These are phyloP conservation scores for Panorpa germanica DNA, from an alignment of 2,888 invertebrate genomes.

Conservation along the genomic window DNA sequence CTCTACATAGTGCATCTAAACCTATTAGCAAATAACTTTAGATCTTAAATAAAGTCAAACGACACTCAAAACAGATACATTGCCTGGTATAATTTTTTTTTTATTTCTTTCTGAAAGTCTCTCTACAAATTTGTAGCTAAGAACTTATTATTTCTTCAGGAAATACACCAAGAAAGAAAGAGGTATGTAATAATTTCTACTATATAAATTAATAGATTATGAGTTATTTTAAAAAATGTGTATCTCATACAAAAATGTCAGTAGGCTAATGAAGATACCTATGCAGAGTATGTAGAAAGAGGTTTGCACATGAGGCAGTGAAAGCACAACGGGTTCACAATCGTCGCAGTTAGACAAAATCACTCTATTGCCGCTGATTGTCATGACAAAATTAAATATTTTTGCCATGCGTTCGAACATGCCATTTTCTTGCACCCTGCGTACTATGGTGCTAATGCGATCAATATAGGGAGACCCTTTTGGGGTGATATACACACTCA, in stretches of 20 bases:
- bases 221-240: constrained; percentile 9
- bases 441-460: constrained; percentile 26
- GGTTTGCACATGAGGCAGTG: constrained; percentile 19
- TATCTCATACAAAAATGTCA: constrained; percentile 7
- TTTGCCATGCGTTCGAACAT: constrained; percentile 26
- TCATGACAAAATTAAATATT: constrained; percentile 12
- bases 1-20: too few relatives aligned
- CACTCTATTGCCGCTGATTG: not conserved
- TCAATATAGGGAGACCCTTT: constrained; percentile 36
- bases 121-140: too few relatives aligned
- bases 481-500: constrained; percentile 32
- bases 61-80: too few relatives aligned
- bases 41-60: too few relatives aligned
- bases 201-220: not conserved
- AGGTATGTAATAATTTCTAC: too few relatives aligned
- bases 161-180: too few relatives aligned
- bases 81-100: too few relatives aligned
- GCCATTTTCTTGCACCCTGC: constrained; percentile 29
- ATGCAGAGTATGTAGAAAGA: constrained; percentile 19
- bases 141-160: too few relatives aligned
- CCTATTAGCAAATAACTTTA: too few relatives aligned
- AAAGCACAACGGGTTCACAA: constrained; percentile 17
- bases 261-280: constrained; percentile 15
- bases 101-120: too few relatives aligned
- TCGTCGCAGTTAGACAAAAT: constrained; percentile 13